Conservation (phyloP, 2,797 vertebrate genomes). For the Poecilia gillii region DNA sequence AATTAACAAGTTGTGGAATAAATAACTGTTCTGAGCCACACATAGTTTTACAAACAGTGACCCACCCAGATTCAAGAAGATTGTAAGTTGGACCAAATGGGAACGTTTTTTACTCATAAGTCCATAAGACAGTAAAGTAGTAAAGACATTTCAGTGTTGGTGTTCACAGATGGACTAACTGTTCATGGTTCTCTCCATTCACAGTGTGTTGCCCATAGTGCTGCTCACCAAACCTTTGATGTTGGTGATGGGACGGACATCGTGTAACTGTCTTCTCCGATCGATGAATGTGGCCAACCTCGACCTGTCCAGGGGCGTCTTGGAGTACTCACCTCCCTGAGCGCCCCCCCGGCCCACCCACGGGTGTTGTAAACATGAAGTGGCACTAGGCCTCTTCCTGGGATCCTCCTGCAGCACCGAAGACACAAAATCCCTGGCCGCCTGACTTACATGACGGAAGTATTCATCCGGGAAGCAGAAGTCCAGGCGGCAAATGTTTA, state of each 20-base stretch:
- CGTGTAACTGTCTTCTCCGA: constrained; percentile 91
- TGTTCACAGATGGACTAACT: neutral
- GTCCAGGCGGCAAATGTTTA: constrained; percentile 95
- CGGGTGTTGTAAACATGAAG: constrained; percentile 93
- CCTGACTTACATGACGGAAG: constrained; percentile 90
- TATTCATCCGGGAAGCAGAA: constrained; percentile 97
- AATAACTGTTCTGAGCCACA: constrained; percentile 30
- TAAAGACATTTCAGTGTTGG: constrained; percentile 22
- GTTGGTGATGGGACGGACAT: constrained; percentile 88
- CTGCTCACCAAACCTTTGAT: constrained; percentile 92
- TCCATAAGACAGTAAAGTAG: constrained; percentile 17
- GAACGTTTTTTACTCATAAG: neutral
- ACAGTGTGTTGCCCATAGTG: constrained; percentile 83
- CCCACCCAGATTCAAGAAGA: neutral
- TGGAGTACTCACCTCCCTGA: constrained; percentile 91
- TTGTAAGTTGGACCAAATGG: constrained; percentile 2
- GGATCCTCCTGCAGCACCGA: constrained; percentile 91
- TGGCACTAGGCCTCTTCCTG: constrained; percentile 88
- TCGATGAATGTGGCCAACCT: constrained; percentile 93
- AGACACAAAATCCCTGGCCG: constrained; percentile 90
- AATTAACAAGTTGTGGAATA: constrained; percentile 16
- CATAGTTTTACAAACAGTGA: neutral
- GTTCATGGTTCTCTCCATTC: constrained; percentile 37
- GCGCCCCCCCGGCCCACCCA: constrained; percentile 93
- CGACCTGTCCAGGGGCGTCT: constrained; percentile 90